Evolutionary conservation across 1,140 invertebrate genomes (phyloP).

Genomic region (Cryptotermes secundus): DNA sequence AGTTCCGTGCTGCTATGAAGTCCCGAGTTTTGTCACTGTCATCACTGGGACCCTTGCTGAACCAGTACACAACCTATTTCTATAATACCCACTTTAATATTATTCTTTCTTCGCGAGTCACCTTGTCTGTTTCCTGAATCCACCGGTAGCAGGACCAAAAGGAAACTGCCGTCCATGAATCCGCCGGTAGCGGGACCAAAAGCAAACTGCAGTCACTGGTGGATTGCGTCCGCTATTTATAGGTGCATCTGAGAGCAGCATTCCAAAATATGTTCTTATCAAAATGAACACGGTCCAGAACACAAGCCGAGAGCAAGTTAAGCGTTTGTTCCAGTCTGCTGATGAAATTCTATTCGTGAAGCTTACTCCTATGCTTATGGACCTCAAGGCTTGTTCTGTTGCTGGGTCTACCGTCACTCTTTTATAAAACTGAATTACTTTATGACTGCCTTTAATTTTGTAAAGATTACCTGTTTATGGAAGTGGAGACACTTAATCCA

Average conservation of each 20-base stretch:
- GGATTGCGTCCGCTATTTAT: background rate
- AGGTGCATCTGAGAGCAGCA: background rate
- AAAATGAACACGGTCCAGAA: background rate
- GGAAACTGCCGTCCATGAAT: background rate
- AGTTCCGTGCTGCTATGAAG: too few relatives aligned
- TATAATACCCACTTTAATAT: background rate
- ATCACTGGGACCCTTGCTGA: too few relatives aligned
- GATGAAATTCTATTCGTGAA: background rate
- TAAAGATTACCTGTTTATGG: too few relatives aligned
- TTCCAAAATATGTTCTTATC: background rate
- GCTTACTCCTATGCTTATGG: background rate
- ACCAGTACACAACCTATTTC: too few relatives aligned
- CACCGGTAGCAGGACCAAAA: background rate
- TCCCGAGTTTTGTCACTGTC: too few relatives aligned
- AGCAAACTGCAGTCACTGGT: background rate
- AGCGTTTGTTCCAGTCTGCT: background rate
- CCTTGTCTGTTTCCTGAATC: background rate
- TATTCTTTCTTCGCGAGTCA: background rate
- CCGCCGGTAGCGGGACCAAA: background rate
- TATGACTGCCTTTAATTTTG: too few relatives aligned
- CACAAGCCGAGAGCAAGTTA: background rate
- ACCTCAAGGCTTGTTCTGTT: too few relatives aligned
- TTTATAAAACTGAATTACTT: too few relatives aligned
- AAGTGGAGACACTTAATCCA: too few relatives aligned
- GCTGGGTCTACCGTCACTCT: too few relatives aligned